Percentiles rank a stretch among this genome's conserved stretches.
These are phyloP conservation scores for Indicator maculatus DNA, from an alignment of 2,113 vertebrate species.

Conservation along the genomic window DNA sequence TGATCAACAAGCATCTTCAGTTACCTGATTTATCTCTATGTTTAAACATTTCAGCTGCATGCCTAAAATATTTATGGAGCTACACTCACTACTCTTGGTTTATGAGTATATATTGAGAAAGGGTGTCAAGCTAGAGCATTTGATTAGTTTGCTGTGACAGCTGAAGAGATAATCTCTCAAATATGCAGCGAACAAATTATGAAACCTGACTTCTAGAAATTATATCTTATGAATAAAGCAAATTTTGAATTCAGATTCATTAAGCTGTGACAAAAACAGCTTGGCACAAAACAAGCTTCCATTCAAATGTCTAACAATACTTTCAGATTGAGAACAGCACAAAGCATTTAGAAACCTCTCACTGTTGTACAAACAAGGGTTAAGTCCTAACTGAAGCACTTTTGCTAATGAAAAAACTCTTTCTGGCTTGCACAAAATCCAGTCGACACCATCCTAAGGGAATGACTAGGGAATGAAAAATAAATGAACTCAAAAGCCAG, in stretches of 20 bases:
- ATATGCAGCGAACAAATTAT: conserved; percentile 16
- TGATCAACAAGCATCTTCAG: neutral
- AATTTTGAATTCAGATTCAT: conserved; percentile 6
- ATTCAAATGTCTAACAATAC: neutral
- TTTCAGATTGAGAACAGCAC: neutral
- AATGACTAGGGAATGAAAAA: neutral
- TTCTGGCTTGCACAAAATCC: neutral
- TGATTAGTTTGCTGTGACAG: conserved; percentile 31
- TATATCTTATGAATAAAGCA: neutral
- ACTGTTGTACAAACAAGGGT: neutral
- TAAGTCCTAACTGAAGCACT: neutral
- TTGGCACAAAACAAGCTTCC: neutral
- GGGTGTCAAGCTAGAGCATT: neutral
- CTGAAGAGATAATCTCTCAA: conserved; percentile 18
- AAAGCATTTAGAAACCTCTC: neutral
- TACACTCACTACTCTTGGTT: neutral
- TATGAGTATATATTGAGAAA: neutral
- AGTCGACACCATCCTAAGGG: neutral
- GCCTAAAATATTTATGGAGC: conserved; percentile 32
- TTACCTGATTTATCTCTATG: neutral
- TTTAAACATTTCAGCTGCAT: conserved; percentile 29
- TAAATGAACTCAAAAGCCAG: neutral
- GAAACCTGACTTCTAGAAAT: conserved; percentile 33
- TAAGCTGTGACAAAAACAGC: neutral
- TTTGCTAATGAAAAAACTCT: neutral